Conservation (phyloP, 2,888 invertebrate species). For the Rhynchonema sp. region DNA sequence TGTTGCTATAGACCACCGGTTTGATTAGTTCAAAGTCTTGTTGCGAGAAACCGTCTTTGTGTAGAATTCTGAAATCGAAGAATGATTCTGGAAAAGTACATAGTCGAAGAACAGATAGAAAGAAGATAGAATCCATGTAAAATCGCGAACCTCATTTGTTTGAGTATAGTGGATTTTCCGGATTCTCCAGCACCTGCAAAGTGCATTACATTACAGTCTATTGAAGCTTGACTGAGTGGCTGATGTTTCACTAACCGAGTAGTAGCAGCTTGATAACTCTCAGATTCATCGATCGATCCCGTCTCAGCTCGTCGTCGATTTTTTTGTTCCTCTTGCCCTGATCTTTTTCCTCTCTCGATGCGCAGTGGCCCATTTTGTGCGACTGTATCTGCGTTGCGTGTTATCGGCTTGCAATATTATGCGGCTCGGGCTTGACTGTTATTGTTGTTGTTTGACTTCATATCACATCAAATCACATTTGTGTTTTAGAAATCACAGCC, state of each 20-base stretch:
- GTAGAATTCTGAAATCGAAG: slow-evolving; percentile 67
- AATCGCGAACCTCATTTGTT: slow-evolving; percentile 99
- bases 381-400: too few relatives aligned
- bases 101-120: too few relatives aligned
- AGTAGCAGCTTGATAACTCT: slow-evolving; percentile 25
- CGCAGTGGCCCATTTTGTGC: slow-evolving; percentile 28
- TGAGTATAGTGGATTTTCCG: slow-evolving; percentile 97
- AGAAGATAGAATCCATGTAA: too few relatives aligned
- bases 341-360: slow-evolving; percentile 25
- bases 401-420: too few relatives aligned
- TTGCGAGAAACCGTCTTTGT: slow-evolving; percentile 98
- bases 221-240: too few relatives aligned
- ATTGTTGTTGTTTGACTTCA: too few relatives aligned
- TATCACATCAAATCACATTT: too few relatives aligned
- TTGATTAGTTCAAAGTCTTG: slow-evolving; percentile 98
- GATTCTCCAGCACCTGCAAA: slow-evolving; percentile 79
- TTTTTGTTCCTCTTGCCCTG: slow-evolving; percentile 19
- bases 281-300: slow-evolving; percentile 24
- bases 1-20: slow-evolving; percentile 99
- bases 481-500: too few relatives aligned
- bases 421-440: too few relatives aligned
- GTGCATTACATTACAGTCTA: neutral
- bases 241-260: too few relatives aligned
- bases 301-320: slow-evolving; percentile 26
- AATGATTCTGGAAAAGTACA: too few relatives aligned